Percentiles rank a stretch among this genome's conserved stretches.
Evolutionary conservation across 64 coral and sea anemone genomes (phyloP).

Genomic region (Acropora tenuis): DNA sequence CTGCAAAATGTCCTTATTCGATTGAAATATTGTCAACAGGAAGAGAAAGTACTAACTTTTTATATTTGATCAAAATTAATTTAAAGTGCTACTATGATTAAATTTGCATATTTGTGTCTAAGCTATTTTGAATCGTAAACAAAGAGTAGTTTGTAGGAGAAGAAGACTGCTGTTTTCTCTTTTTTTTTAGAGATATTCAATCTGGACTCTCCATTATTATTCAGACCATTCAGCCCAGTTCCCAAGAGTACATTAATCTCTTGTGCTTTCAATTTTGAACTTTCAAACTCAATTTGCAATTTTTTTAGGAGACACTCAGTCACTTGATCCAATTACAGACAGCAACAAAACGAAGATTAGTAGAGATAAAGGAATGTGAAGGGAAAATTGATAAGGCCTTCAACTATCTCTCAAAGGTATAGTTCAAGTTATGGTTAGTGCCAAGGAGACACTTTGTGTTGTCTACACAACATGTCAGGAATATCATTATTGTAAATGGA

Average conservation of each 20-base stretch:
- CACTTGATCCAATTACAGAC: conserved; percentile 24
- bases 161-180: too few relatives aligned
- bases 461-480: too few relatives aligned
- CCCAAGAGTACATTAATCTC: neutral
- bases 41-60: conserved; percentile 23
- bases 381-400: conserved; percentile 29
- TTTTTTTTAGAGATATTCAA: too few relatives aligned
- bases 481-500: too few relatives aligned
- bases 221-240: too few relatives aligned
- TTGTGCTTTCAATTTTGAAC: too few relatives aligned
- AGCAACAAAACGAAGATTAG: conserved; percentile 18
- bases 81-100: neutral
- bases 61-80: neutral
- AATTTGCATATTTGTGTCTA: too few relatives aligned
- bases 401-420: conserved; percentile 19
- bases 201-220: too few relatives aligned
- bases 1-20: conserved; percentile 25
- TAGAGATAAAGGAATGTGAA: conserved; percentile 9
- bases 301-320: neutral
- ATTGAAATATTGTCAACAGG: conserved; percentile 20
- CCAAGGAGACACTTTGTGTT: too few relatives aligned
- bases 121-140: too few relatives aligned
- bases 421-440: too few relatives aligned
- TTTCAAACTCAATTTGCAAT: neutral
- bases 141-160: too few relatives aligned